Evolutionary conservation across 2,797 vertebrate species (phyloP), one percentile per base, ranked within the genome.

Genomic region (Buceros bicornis): DNA sequence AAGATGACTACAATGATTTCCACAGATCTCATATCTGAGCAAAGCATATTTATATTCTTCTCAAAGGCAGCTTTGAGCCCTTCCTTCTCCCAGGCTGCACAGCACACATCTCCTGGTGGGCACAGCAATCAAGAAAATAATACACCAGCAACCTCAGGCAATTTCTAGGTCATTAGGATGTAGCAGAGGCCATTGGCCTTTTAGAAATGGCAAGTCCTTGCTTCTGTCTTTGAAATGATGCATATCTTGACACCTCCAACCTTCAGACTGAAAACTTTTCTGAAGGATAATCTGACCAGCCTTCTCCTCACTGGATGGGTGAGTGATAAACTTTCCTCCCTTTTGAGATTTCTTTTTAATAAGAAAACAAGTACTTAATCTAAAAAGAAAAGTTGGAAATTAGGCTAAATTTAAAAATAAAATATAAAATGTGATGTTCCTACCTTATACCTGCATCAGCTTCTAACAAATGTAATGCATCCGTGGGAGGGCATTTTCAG

Each of bases 401-500:
- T 17, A 70, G 24, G 20, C 35, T 70, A 19, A 31, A 61, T 69
- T 92, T 87, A 16, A 73, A 90, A 72, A 66, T 22, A 48, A 91
- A 78, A 67, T 42, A 83, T 6, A 47, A 78, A 90, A 93, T 24
- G 14, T 51, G 4, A 72, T 53, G n/a, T 45, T 93, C 66, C 82
- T 86, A 88, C 73, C 62, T 90, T 84, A 67, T 47, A 89, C 67
- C 74, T 92, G 80, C 47, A 91, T 74, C 81, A 89, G 60, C 61
- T 92, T 89, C 83, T 94, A 90, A 92, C 77, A 89, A 89, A 90
- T 26, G 64, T 29, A 66, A 95, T 56, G 71, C 31, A 87, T 90
- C 71, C 71, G 33, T 85, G 42, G 67, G 67, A 90, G 66, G 81
- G 83, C 67, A 93, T 89, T 91, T 95, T 88, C 83, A 90, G 83